Evolutionary conservation across 2,888 invertebrate genomes (phyloP), one percentile per base, ranked within the genome.

Genomic region (Meiosimyza platycephala): DNA sequence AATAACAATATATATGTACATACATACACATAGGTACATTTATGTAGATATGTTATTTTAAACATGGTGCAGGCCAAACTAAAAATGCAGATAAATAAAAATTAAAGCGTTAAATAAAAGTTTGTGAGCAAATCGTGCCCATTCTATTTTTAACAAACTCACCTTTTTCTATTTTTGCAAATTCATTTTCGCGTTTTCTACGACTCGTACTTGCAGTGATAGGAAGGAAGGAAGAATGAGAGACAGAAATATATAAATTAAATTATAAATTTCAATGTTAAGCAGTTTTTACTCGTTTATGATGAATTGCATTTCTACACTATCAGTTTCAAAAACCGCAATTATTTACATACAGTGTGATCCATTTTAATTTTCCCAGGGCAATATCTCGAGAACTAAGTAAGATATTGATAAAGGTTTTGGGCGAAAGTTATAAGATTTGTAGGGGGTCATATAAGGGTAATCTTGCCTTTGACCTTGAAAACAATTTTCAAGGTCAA

Each of bases 261-360:
- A 55, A 18, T 55, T 40, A 40, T 9, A 40, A 40, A 40, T 40
- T 40, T 55, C 55, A 55, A 55, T 55, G 55, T 55, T 55, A 22
- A 55, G 22, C 55, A 15, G 9, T 55, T 55, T 22, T 55, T 55
- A 2, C 9, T 40, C 16, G n/a, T 55, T 55, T 9, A 6, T 55
- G 55, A 55, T 22, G 55, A 55, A 55, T 55, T 55, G 55, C 55
- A 55, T 16, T 55, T n/a, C 55, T 18, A 55, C 55, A 22, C 55
- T 12, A 55, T 1, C 11, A 11, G 15, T 55, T 18, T 15, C 22
- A 22, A 55, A 40, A 55, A 55, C 55, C 55, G 16, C 55, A 55
- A 55, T 9, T 3, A 40, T 7, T 2, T 40, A 40, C 22, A 22
- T 22, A 22, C 22, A 22, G 28, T 3, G 28, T 28, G 28, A 2